Base-by-base conservation (phyloP, 2,797 vertebrate species). In the Gymnothorax javanicus region DNA sequence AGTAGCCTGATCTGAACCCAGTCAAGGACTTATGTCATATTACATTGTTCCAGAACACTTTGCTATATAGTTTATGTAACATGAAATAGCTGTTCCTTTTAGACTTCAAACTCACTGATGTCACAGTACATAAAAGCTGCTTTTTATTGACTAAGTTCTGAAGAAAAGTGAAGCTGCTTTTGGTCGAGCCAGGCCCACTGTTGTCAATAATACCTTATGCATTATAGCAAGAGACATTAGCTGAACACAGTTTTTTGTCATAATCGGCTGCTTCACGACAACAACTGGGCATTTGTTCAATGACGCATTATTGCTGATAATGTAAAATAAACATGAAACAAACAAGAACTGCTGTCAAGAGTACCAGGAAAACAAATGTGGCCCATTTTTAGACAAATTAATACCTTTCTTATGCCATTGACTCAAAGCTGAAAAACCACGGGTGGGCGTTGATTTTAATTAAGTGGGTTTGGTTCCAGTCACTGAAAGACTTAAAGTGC, bases 401-500 rank as follows among this genome's bases (percentile, higher is more conserved):
- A 87, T 87, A 85, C 84, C 86, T 20, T 86, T 59, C 6, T 58
- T n/a, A 89, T 87, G 87, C 86, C 87, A 83, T 85, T 71, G 87
- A 84, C 87, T 83, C 83, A 87, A 89, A 89, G 87, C 87, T 57
- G 27, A 58, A 86, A 83, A 84, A 83, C 84, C 83, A 23, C 23
- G 62, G 67, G 60, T 27, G 79, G 75, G 67, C 17, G 15, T 69
- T 87, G 84, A 83, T 77, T 85, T 77, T 88, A 91, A 89, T 90
- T 88, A 90, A 91, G 87, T 87, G 75, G 67, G 83, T 83, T 73
- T 86, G 71, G 67, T 88, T 82, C 86, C 62, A 85, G 71, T 89
- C 87, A 64, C 77, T 81, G 84, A 69, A 89, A 86, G 84, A 87
- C 87, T 90, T 89, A 77, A 43, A 88, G 86, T 91, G 90, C 88